Evolutionary conservation across 2,113 vertebrate genomes (phyloP), one percentile per base, ranked within the genome.

Genomic region (Sterrhoptilus dennistouni): DNA sequence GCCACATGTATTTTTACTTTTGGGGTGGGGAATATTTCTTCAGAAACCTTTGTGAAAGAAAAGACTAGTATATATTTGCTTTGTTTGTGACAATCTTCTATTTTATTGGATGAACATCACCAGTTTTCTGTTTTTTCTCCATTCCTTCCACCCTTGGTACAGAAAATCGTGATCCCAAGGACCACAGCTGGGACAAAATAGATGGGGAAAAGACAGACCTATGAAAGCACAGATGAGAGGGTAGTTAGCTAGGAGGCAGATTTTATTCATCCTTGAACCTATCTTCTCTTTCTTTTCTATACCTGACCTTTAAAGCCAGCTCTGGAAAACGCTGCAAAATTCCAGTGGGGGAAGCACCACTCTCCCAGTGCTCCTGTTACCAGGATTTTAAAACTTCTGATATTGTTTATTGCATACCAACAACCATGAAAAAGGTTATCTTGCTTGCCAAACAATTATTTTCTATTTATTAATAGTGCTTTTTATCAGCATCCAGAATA

Each of bases 401-500:
- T 90, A 57, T 11, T 60, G 33, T 92, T 93, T 88, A 53, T 66
- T 68, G 44, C 31, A 31, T 29, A 78, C 70, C 40, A 65, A 28
- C 25, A 83, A 60, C 66, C 5, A 18, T 63, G 59, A 70, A 89
- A 89, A 57, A 87, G 29, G 71, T 90, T 95, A 65, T 92, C 75
- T 68, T 59, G 24, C 78, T 96, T 92, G 38, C 36, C 74, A 91
- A 92, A 78, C 28, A 86, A 71, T 91, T 95, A 82, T 82, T 87
- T 93, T 90, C 53, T 92, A 14, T 64, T 93, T 93, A 90, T 80
- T 95, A 94, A 71, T 40, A 91, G 35, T 18, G 38, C 16, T 44
- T 90, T 96, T 96, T 57, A 79, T 69, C 75, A 71, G 82, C 59
- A 82, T 77, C 52, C 87, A 83, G 47, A 95, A 82, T 50, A 92